Evolutionary conservation across 2,888 invertebrate genomes (phyloP), one percentile per base, ranked within the genome.

Genomic region (Drosophila hamatofila): DNA sequence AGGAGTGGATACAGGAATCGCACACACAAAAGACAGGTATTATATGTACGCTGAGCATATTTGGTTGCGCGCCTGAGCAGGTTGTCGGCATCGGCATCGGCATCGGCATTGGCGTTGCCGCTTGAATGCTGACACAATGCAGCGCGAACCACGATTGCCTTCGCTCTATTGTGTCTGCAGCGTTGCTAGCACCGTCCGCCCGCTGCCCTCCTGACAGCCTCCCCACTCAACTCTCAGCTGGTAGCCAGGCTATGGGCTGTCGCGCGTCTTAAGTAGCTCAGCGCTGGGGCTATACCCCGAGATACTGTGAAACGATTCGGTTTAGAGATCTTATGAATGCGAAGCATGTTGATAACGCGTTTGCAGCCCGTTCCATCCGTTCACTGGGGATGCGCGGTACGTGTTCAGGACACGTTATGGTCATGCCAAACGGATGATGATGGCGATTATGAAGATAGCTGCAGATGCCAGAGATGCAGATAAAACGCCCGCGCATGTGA

Each of bases 271-370:
- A 86, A 88, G 89, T 87, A 87, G 89, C 86, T 84, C 64, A 62
- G 72, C 72, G 71, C 48, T 79, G 70, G 68, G 49, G 72, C 78
- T 79, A 69, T 61, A 73, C 23, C 37, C 52, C 37, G 25, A 51
- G 62, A 62, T 62, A 63, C 65, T 65, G 48, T 48, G 58, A 27
- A 37, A 48, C 21, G 73, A 76, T 83, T 82, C 72, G 72, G 70
- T 72, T 86, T 75, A 68, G 69, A 84, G 83, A 86, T 88, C 85
- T 78, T 75, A 82, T 86, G 85, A 86, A 86, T 86, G 88, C 87
- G 59, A 75, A 74, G 84, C 86, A 86, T 86, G 86, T 58, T 78
- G 86, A 86, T 88, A 86, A 88, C 73, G 80, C 80, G 67, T 54
- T 74, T 39, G 71, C 60, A 18, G 27, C 30, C 65, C 44, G 27